Percentiles rank a stretch among this genome's conserved stretches.
phyloP scores from a whole-genome alignment of 2,113 vertebrate genomes.

The Embiotoca jacksoni region DNA sequence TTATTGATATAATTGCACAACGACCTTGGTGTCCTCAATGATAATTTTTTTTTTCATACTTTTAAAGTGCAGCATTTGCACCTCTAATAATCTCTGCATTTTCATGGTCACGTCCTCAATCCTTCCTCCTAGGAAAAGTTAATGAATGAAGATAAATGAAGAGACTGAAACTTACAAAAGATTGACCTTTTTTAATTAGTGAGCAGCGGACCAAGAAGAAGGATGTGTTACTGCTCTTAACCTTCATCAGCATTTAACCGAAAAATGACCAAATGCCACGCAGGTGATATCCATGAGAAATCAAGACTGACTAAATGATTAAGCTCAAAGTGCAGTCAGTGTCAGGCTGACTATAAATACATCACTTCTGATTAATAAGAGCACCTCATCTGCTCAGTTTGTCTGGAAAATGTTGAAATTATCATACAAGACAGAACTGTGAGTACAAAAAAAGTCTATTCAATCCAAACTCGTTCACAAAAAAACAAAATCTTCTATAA shows the following conservation, averaged over 20 bases:
- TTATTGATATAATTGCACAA: background rate
- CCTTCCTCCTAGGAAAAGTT: background rate
- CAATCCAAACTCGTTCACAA: background rate
- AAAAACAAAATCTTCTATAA: background rate
- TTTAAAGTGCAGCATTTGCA: conserved; percentile 1
- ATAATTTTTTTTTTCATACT: background rate
- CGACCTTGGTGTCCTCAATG: background rate
- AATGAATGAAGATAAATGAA: background rate
- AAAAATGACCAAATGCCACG: too few relatives aligned
- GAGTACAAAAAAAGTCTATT: background rate
- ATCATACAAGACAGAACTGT: background rate
- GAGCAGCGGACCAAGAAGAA: background rate
- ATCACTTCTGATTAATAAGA: background rate
- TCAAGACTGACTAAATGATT: too few relatives aligned
- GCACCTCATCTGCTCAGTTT: background rate
- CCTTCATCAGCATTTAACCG: background rate
- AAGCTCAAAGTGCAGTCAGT: background rate
- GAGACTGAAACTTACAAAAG: background rate
- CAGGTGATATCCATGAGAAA: too few relatives aligned
- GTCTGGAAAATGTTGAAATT: background rate
- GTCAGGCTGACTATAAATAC: background rate
- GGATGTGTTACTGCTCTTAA: background rate
- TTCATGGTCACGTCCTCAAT: conserved; percentile 7
- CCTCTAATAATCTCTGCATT: background rate
- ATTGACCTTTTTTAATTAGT: conserved; percentile 6